Evolutionary conservation across 2,113 vertebrate species (phyloP).

Genomic region (Egretta garzetta): DNA sequence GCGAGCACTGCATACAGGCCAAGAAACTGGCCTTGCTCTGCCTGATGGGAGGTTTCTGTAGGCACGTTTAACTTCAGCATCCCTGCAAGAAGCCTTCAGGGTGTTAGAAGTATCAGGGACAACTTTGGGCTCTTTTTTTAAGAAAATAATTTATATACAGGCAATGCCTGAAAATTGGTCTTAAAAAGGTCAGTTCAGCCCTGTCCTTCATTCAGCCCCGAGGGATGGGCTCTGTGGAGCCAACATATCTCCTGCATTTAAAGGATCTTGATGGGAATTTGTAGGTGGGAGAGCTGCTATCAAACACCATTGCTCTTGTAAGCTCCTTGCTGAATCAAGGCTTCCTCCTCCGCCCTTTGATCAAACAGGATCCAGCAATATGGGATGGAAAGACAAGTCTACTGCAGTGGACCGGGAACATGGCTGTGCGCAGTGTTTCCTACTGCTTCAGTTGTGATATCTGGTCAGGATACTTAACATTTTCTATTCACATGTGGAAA

Average conservation of each 20-base stretch:
- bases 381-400: background rate
- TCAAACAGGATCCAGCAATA: background rate
- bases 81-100: background rate
- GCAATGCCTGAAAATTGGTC: background rate
- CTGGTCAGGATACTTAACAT: background rate
- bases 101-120: background rate
- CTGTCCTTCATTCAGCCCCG: background rate
- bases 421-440: background rate
- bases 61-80: background rate
- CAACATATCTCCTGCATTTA: background rate
- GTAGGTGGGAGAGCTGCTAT: background rate
- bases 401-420: background rate
- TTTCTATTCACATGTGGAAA: background rate
- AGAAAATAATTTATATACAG: background rate
- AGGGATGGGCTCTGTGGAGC: background rate
- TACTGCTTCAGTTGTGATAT: background rate
- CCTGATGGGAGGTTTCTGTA: background rate
- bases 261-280: accelerated
- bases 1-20: background rate
- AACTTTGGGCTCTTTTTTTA: background rate
- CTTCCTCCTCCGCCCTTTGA: background rate
- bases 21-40: background rate
- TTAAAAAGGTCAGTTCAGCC: background rate
- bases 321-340: background rate
- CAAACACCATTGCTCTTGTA: background rate